Base-by-base conservation (phyloP, 2,888 invertebrate species). In the Sclerodermus sp. region DNA sequence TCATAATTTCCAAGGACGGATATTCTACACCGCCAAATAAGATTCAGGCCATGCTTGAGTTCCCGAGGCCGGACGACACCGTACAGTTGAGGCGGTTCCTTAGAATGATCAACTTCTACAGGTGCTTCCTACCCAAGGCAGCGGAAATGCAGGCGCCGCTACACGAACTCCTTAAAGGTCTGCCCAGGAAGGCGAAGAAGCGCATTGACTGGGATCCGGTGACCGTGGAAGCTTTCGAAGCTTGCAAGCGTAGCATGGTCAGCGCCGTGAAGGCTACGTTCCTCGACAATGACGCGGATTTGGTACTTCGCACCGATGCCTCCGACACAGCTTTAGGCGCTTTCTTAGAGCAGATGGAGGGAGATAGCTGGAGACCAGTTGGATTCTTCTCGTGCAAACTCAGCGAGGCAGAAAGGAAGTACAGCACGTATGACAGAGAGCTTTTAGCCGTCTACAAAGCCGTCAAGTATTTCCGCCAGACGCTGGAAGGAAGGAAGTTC, bases 391-490 rank as follows among this genome's bases (percentile, higher is more conserved):
- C 42, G 8, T 40, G 34, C 31, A 59, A 55, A 36, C 39, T 57
- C 1, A 43, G 50, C 1, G 49, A 53, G 1, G 40, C 56, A 1
- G 49, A 68, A 40, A 30, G 3, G 2, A 58, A 54, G 1, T 70
- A 66, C 46, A 57, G 62, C 38, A 52, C 59, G 1, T 61, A 62
- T 44, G 60, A 65, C 47, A 13, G 59, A 17, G 55, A 54, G 46
- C 16, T 55, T 1, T 15, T 46, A 5, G 62, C 54, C 3, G 47
- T 59, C 2, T 60, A 45, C 32, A 14, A 36, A 1, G 37, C 49
- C 1, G 8, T 62, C 1, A 59, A 57, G n/a, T 47, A 44, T n/a
- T 59, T 58, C 13, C 30, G 42, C 5, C 47, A 45, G 13, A 14
- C 47, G 12, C 1, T 63, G 0, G 58, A 61, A 17, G 49, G 53